These are phyloP conservation scores for Penelope pileata DNA, from an alignment of 2,113 vertebrate species.

Conservation along the genomic window DNA sequence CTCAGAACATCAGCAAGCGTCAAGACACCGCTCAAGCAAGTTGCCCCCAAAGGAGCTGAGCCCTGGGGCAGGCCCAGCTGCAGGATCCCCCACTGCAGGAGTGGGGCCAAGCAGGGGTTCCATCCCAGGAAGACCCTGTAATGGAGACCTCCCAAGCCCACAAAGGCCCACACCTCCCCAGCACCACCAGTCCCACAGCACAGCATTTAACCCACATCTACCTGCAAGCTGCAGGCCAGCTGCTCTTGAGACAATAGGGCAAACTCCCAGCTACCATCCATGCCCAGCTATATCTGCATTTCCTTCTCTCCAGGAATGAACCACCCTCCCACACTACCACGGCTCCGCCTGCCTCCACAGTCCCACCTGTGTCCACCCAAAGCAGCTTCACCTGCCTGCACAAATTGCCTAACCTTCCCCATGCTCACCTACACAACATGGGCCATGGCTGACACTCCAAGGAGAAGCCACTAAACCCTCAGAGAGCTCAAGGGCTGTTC, in stretches of 20 bases:
- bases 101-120: fast-evolving
- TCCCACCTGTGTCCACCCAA: neutral
- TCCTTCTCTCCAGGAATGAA: fast-evolving
- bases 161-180: neutral
- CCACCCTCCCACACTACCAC: neutral
- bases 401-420: neutral
- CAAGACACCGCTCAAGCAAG: neutral
- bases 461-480: neutral
- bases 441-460: neutral
- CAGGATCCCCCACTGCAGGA: neutral
- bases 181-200: neutral
- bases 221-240: fast-evolving
- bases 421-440: fast-evolving
- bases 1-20: fast-evolving
- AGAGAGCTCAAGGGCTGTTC: neutral
- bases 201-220: fast-evolving
- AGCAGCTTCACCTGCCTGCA: neutral
- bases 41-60: neutral
- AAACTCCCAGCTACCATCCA: fast-evolving
- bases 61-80: neutral
- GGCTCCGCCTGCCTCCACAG: neutral
- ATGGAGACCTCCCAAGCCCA: neutral
- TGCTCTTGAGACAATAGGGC: fast-evolving
- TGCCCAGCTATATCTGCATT: neutral
- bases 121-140: fast-evolving